phyloP scores from a whole-genome alignment of 2,888 invertebrate genomes.

The Osedax frankpressi region DNA sequence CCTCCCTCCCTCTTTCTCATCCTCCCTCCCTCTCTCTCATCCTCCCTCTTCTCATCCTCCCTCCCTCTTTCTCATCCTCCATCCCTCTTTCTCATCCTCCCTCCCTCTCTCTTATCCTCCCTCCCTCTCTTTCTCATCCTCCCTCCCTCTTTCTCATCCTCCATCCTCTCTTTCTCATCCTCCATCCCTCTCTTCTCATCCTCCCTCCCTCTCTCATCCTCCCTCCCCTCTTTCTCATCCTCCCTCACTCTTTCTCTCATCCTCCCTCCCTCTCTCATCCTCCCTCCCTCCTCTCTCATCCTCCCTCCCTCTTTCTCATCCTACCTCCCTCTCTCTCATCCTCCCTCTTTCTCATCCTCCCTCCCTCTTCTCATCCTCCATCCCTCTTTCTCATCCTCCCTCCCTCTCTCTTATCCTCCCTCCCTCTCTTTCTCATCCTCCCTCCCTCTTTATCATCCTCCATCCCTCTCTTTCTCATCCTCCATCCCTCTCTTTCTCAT shows the following conservation, averaged over 20 bases:
- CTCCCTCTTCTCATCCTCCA: too few relatives aligned
- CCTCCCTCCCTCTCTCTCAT: background rate
- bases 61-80: too few relatives aligned
- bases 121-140: background rate
- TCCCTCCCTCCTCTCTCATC: background rate
- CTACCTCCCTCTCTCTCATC: background rate
- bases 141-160: background rate
- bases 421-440: too few relatives aligned
- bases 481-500: conserved; percentile 9
- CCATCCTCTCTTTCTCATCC: conserved; percentile 8
- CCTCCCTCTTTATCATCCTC: background rate
- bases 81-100: too few relatives aligned
- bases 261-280: background rate
- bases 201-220: background rate
- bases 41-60: too few relatives aligned
- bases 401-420: too few relatives aligned
- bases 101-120: too few relatives aligned
- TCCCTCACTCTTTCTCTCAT: background rate
- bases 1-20: background rate
- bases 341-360: background rate
- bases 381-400: too few relatives aligned
- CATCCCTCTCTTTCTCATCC: background rate
- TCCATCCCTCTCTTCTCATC: background rate
- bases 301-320: background rate
- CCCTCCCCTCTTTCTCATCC: background rate